Conservation (phyloP, 2,888 invertebrate genomes). For the Taenaris catops region DNA sequence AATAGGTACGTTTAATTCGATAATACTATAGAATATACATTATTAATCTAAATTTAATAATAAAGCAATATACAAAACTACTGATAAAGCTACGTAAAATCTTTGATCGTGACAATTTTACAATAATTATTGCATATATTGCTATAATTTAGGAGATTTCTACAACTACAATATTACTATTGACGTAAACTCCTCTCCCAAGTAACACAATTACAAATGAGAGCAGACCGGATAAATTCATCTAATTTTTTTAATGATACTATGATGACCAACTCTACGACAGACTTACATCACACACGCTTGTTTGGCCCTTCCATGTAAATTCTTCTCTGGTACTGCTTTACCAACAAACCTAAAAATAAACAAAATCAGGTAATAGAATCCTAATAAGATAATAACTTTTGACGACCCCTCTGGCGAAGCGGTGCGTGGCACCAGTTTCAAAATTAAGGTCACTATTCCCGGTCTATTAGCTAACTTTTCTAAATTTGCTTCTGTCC, state of each 20-base stretch:
- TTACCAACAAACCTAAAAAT: constrained; percentile 26
- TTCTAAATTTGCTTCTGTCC: too few relatives aligned
- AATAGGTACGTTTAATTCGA: not conserved
- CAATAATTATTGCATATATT: constrained; percentile 8
- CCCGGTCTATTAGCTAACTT: too few relatives aligned
- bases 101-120: constrained; percentile 5
- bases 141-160: constrained; percentile 7
- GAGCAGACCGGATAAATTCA: not conserved
- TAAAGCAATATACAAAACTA: constrained; percentile 12
- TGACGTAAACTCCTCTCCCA: too few relatives aligned
- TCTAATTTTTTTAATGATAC: constrained; percentile 3
- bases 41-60: constrained; percentile 8
- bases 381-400: too few relatives aligned
- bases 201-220: constrained; percentile 2
- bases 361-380: too few relatives aligned
- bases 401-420: too few relatives aligned
- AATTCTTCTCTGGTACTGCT: constrained; percentile 34
- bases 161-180: constrained; percentile 6
- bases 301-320: constrained; percentile 30
- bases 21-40: constrained; percentile 15
- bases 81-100: constrained; percentile 13
- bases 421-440: too few relatives aligned
- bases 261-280: constrained; percentile 24
- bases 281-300: constrained; percentile 46
- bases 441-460: too few relatives aligned